A percentile compares a stretch with the other conserved stretches of the same genome.
These are phyloP conservation scores for Alligator sinensis DNA, from an alignment of 2,113 vertebrate genomes.

Conservation along the genomic window DNA sequence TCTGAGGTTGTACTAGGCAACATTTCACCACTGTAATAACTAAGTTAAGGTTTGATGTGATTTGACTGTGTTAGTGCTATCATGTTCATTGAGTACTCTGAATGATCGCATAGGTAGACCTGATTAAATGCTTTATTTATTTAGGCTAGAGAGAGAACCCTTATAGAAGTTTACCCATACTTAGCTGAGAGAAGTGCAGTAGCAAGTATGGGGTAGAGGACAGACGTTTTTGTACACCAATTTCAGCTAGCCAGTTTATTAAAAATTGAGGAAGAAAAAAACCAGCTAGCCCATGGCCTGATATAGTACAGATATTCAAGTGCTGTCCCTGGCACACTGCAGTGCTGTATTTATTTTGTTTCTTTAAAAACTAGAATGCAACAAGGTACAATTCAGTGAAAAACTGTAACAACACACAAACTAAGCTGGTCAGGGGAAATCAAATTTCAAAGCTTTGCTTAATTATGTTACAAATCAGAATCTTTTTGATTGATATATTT, in stretches of 20 bases:
- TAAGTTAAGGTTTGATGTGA: neutral
- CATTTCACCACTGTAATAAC: neutral
- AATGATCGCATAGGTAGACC: neutral
- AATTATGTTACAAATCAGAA: neutral
- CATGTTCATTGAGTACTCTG: neutral
- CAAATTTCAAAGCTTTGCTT: neutral
- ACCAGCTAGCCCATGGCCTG: neutral
- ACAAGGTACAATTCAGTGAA: neutral
- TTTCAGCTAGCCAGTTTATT: neutral
- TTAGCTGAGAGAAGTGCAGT: neutral
- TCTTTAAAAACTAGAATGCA: neutral
- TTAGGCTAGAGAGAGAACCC: neutral
- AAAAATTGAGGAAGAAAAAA: fast-evolving
- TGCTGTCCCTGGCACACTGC: neutral
- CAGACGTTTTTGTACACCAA: neutral
- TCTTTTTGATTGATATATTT: neutral
- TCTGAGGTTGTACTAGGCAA: neutral
- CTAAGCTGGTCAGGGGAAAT: neutral
- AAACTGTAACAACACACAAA: neutral
- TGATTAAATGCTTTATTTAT: neutral
- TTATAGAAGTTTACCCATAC: neutral
- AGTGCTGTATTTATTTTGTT: neutral
- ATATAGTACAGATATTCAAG: neutral
- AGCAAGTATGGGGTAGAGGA: no score
- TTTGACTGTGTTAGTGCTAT: neutral